Percentiles rank a stretch among this genome's conserved stretches.
These are phyloP conservation scores for Bombylius discolor DNA, from an alignment of 2,888 invertebrate genomes.

Conservation along the genomic window DNA sequence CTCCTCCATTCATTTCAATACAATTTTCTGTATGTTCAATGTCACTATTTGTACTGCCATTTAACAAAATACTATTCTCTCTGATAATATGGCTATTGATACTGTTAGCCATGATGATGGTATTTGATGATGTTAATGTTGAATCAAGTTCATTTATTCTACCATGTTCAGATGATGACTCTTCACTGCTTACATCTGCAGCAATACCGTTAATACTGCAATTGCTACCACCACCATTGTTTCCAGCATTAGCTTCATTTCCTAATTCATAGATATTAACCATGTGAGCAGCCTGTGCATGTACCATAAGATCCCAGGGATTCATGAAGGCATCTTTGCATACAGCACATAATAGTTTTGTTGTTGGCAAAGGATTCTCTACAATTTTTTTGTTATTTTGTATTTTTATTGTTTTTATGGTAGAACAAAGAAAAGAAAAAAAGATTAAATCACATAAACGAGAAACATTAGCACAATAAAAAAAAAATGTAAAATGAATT, in stretches of 20 bases:
- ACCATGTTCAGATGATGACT: constrained; percentile 24
- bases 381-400: background rate
- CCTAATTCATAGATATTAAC: constrained; percentile 55
- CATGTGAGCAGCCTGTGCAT: constrained; percentile 56
- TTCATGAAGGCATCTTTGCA: constrained; percentile 53
- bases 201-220: constrained; percentile 18
- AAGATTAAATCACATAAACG: background rate
- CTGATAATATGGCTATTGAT: background rate
- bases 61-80: background rate
- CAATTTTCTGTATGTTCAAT: constrained; percentile 2
- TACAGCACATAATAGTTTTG: constrained; percentile 48
- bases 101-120: no score
- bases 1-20: constrained; percentile 8
- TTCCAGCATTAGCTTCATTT: constrained; percentile 24
- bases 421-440: background rate
- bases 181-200: constrained; percentile 24
- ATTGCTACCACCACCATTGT: constrained; percentile 13
- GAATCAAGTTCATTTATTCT: no score
- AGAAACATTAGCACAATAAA: background rate
- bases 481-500: no score
- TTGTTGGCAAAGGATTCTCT: constrained; percentile 33
- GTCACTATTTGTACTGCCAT: constrained; percentile 1
- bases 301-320: constrained; percentile 59
- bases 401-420: background rate
- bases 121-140: no score